Percentiles rank a stretch among this genome's conserved stretches.
phyloP scores from a whole-genome alignment of 2,113 vertebrate species.

The Actinemys pallida region DNA sequence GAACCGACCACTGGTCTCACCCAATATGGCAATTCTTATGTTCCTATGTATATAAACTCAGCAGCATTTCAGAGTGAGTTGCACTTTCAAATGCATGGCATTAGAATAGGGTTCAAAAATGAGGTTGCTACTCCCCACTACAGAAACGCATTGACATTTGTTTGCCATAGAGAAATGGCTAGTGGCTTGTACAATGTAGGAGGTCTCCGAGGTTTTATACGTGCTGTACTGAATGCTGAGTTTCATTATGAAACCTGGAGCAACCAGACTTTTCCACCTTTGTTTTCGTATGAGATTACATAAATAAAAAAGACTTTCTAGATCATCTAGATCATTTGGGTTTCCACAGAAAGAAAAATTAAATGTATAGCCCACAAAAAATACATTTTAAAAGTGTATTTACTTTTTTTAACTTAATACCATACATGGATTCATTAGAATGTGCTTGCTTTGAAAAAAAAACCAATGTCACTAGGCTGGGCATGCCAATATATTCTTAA shows the following conservation, averaged over 20 bases:
- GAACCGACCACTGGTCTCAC: conserved; percentile 12
- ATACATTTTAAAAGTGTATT: neutral
- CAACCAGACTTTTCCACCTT: conserved; percentile 41
- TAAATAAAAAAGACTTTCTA: conserved; percentile 49
- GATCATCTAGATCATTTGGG: conserved; percentile 39
- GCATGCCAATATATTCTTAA: conserved; percentile 58
- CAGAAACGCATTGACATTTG: neutral
- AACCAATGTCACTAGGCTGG: neutral
- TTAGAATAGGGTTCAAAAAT: neutral
- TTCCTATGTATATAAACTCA: conserved; percentile 36
- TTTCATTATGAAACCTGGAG: conserved; percentile 17
- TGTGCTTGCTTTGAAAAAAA: conserved; percentile 39
- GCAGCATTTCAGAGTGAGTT: conserved; percentile 11
- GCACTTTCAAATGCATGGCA: neutral
- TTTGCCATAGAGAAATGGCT: neutral
- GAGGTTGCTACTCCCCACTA: neutral
- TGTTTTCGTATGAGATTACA: conserved; percentile 38
- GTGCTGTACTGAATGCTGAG: conserved; percentile 14
- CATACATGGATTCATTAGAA: conserved; percentile 3
- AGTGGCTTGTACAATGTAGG: neutral
- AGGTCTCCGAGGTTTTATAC: neutral
- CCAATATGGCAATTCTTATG: conserved; percentile 51
- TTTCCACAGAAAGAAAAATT: conserved; percentile 52
- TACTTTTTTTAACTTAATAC: conserved; percentile 54
- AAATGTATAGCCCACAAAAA: conserved; percentile 58